Evolutionary conservation across 2,888 invertebrate species (phyloP).

Genomic region (Melinopterus prodromus): DNA sequence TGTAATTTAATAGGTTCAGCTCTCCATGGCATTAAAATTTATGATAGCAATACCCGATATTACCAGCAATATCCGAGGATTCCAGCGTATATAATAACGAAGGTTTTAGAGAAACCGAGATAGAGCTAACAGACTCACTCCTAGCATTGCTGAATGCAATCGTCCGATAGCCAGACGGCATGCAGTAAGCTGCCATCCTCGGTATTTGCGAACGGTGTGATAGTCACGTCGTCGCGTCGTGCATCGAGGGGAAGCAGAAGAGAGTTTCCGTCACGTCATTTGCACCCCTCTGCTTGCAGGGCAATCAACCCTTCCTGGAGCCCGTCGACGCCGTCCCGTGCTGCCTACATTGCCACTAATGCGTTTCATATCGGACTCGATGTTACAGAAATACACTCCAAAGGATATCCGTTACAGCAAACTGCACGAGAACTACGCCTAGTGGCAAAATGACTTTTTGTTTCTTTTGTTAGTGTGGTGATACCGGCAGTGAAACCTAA

Average conservation of each 20-base stretch:
- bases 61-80: not conserved
- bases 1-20: not conserved
- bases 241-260: not conserved
- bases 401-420: not conserved
- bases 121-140: not conserved
- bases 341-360: not conserved
- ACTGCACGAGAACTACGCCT: not conserved
- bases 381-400: not conserved
- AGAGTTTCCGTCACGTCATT: conserved; percentile 19
- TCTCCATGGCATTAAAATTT: not conserved
- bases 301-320: conserved; percentile 21
- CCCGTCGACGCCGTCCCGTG: not conserved
- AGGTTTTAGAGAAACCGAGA: not conserved
- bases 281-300: conserved; percentile 12
- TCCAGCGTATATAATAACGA: not conserved
- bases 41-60: not conserved
- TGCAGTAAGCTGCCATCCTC: not conserved
- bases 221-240: not conserved
- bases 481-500: too few species aligned
- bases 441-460: not conserved
- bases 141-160: not conserved
- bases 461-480: not conserved
- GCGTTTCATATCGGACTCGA: not conserved
- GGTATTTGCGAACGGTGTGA: not conserved
- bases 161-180: not conserved